phyloP scores from a whole-genome alignment of 2,888 invertebrate genomes.

The Rhagium mordax region DNA sequence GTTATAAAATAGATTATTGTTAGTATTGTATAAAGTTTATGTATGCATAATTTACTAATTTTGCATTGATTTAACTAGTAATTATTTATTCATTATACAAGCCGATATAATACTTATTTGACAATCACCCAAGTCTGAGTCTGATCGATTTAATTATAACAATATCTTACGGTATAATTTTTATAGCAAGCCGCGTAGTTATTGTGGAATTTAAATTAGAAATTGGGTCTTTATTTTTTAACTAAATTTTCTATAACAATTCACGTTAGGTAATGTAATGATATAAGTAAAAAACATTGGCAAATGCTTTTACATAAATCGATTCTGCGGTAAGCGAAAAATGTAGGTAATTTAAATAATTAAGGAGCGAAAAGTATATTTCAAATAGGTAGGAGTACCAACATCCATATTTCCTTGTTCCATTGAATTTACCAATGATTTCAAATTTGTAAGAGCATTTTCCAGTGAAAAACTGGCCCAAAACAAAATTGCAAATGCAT shows the following conservation, averaged over 20 bases:
- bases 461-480: no score
- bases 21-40: background rate
- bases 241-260: conserved; percentile 14
- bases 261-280: background rate
- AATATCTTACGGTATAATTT: conserved; percentile 12
- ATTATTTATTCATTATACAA: background rate
- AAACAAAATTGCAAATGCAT: no score
- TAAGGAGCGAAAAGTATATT: no score
- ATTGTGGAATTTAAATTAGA: background rate
- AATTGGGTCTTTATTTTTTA: conserved; percentile 10
- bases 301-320: no score
- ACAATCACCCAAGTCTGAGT: background rate
- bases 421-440: no score
- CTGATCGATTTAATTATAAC: conserved; percentile 23
- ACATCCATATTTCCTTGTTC: no score
- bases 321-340: no score
- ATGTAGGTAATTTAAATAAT: no score
- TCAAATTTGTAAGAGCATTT: no score
- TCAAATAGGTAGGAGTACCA: no score
- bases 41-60: background rate
- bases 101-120: background rate
- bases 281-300: no score
- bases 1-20: background rate
- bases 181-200: conserved; percentile 10
- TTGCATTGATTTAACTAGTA: background rate